phyloP scores from a whole-genome alignment of 2,888 invertebrate genomes.

The Strigamia maritima region DNA sequence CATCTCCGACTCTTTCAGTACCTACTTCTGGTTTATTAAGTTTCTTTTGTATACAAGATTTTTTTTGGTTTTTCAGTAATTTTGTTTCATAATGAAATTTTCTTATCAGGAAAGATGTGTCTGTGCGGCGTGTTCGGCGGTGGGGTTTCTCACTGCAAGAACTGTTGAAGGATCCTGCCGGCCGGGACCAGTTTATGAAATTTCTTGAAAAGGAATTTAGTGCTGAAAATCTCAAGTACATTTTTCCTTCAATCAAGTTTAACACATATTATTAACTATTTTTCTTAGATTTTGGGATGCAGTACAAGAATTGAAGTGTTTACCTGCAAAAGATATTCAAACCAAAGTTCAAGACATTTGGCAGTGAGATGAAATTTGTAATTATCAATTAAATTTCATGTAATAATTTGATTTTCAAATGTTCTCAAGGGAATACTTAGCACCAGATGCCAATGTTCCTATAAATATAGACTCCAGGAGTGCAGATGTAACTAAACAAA shows the following conservation, averaged over 20 bases:
- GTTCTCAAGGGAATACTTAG: conserved; percentile 72
- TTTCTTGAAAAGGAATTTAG: conserved; percentile 98
- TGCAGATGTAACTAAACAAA: conserved; percentile 75
- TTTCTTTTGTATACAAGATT: too few species aligned
- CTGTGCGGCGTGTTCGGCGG: conserved; percentile 84
- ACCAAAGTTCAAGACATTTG: conserved; percentile 80
- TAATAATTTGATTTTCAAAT: neutral
- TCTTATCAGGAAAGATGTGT: conserved; percentile 69
- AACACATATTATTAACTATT: conserved; percentile 17
- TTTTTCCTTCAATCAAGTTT: conserved; percentile 42
- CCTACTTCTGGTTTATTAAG: too few species aligned
- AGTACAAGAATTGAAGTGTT: conserved; percentile 83
- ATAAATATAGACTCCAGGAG: conserved; percentile 96
- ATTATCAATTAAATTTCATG: neutral
- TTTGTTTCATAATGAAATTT: neutral
- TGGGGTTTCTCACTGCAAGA: conserved; percentile 98
- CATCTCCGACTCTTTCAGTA: too few species aligned
- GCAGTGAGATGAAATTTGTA: conserved; percentile 55
- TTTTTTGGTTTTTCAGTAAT: neutral
- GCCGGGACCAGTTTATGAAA: conserved; percentile 90
- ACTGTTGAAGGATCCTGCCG: conserved; percentile 88
- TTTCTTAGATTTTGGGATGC: conserved; percentile 85
- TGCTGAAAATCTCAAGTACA: conserved; percentile 94
- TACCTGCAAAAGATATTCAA: conserved; percentile 80
- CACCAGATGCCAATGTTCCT: conserved; percentile 89